Evolutionary conservation across 2,888 invertebrate species (phyloP), one percentile per base, ranked within the genome.

Genomic region (Limenitis camilla): DNA sequence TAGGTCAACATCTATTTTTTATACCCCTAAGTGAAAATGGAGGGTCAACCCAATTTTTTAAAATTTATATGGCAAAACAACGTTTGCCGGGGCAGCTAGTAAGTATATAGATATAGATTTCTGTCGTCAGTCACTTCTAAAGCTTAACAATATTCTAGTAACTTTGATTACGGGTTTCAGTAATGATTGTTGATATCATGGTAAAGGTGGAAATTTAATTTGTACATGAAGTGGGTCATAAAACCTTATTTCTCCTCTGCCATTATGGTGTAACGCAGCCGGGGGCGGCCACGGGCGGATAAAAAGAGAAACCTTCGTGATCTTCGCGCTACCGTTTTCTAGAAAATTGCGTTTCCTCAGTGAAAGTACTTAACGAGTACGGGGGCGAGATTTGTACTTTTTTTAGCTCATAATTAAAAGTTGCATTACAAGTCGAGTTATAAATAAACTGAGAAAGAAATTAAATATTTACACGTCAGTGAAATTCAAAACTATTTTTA

Each of bases 291-390:
- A 78, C 76, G 78, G 76, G 69, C 74, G 75, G 76, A 76, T 80
- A 78, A 77, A 80, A 81, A 82, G 81, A 81, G 83, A 83, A 76
- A 79, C 74, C 70, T 70, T 70, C 69, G 67, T 74, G 70, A 65
- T 76, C 76, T 77, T 82, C 78, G 81, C 84, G 84, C 84, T 84
- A 85, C 83, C 76, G 83, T 87, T 83, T 86, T 82, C 84, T 86
- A 87, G 79, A 83, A 85, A 86, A 85, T 86, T 81, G 74, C 82
- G 71, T 84, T 85, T 86, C 85, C 84, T 81, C 67, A 68, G 86
- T 80, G 86, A 87, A 87, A 87, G 86, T 79, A 60, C 60, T 61
- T 81, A 82, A 84, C 84, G 72, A 80, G n/a, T n/a, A 66, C 76
- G 78, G 81, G 76, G 74, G 74, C 73, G 78, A 78, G 76, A 78